Percentiles rank a stretch among this genome's conserved stretches.
Conservation (phyloP, 2,113 vertebrate species). For the Pseudolaguvia tuberculata region DNA sequence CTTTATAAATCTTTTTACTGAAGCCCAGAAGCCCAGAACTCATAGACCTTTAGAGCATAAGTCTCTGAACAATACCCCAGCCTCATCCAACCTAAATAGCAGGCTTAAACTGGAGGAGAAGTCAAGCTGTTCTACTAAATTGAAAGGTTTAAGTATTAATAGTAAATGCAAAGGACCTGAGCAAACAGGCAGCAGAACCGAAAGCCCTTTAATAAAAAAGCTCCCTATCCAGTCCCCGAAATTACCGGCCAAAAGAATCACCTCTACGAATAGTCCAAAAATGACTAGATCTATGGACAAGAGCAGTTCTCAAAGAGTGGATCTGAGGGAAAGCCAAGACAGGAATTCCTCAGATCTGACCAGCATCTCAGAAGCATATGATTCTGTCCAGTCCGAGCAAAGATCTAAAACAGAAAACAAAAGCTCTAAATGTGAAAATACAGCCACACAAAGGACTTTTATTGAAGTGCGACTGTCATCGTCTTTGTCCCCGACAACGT, state of each 20-base stretch:
- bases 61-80: slow-evolving; percentile 57
- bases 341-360: neutral
- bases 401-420: slow-evolving; percentile 1
- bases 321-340: slow-evolving; percentile 17
- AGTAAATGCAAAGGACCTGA: slow-evolving; percentile 67
- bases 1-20: slow-evolving; percentile 51
- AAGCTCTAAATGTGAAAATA: slow-evolving; percentile 52
- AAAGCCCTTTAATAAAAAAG: slow-evolving; percentile 62
- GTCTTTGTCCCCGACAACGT: slow-evolving; percentile 51
- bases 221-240: slow-evolving; percentile 62
- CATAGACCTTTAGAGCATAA: slow-evolving; percentile 55
- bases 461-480: slow-evolving; percentile 74
- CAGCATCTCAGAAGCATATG: slow-evolving; percentile 10
- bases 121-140: slow-evolving; percentile 64
- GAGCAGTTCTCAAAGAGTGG: slow-evolving; percentile 15
- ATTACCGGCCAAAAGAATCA: slow-evolving; percentile 30
- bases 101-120: slow-evolving; percentile 62
- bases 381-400: slow-evolving; percentile 38
- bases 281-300: slow-evolving; percentile 32
- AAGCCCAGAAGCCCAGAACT: slow-evolving; percentile 51
- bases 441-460: slow-evolving; percentile 70
- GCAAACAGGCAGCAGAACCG: slow-evolving; percentile 37
- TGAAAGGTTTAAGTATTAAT: slow-evolving; percentile 75
- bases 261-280: slow-evolving; percentile 39
- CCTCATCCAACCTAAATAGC: slow-evolving; percentile 56